Percentiles rank a stretch among this genome's conserved stretches.
Conservation (phyloP, 1,140 invertebrate genomes). For the Orius laevigatus region DNA sequence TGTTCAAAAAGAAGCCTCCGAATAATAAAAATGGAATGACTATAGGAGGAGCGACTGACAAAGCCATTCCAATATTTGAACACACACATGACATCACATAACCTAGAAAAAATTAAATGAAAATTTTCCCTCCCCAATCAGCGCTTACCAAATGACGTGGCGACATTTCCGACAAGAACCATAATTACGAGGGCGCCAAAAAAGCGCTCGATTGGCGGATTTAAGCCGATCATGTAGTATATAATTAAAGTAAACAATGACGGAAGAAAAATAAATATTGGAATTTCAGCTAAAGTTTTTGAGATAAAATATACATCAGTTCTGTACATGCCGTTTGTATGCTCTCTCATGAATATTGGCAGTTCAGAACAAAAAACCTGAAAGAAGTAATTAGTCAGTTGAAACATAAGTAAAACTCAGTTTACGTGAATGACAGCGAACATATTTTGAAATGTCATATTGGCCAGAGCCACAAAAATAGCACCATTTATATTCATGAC, state of each 20-base stretch:
- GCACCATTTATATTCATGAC: constrained; percentile 93
- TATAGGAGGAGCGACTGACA: constrained; percentile 75
- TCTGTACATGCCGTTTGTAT: constrained; percentile 81
- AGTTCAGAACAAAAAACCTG: constrained; percentile 86
- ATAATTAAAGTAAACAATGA: constrained; percentile 66
- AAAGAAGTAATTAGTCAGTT: constrained; percentile 20
- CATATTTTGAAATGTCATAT: constrained; percentile 87
- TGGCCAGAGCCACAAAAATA: constrained; percentile 82
- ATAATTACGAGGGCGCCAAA: constrained; percentile 56
- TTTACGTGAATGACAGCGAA: constrained; percentile 71
- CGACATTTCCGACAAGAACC: constrained; percentile 72
- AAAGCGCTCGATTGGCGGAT: constrained; percentile 51
- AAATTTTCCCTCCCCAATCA: not conserved
- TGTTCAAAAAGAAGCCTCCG: constrained; percentile 90
- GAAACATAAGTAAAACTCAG: not conserved
- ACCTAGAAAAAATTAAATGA: constrained; percentile 35
- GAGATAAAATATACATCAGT: constrained; percentile 85
- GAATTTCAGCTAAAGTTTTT: constrained; percentile 77
- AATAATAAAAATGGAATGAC: constrained; percentile 87
- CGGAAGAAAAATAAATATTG: constrained; percentile 65
- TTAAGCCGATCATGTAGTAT: constrained; percentile 78
- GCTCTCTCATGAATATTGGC: constrained; percentile 80
- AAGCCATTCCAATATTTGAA: constrained; percentile 61
- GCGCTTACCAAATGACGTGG: constrained; percentile 72
- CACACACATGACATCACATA: constrained; percentile 79